Conservation (phyloP, 2,888 invertebrate genomes). For the Eretmocerus hayati region DNA sequence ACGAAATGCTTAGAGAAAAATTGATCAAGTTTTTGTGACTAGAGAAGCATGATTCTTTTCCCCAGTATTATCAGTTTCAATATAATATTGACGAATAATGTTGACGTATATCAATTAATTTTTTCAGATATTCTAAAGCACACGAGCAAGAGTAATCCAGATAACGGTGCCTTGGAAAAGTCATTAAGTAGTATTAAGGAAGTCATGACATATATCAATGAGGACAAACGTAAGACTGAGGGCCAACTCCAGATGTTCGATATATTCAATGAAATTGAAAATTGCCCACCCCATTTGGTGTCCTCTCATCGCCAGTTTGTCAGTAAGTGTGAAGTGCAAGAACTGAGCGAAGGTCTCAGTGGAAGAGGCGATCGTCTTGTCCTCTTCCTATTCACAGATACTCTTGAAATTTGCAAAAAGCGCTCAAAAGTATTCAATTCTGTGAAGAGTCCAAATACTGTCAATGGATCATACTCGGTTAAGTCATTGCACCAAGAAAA, state of each 20-base stretch:
- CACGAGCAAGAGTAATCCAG: conserved; percentile 82
- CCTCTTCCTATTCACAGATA: conserved; percentile 90
- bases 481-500: conserved; percentile 63
- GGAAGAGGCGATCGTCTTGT: conserved; percentile 82
- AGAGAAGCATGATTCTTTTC: no score
- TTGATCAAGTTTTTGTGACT: no score
- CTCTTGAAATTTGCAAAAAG: conserved; percentile 85
- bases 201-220: conserved; percentile 95
- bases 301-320: conserved; percentile 89
- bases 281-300: conserved; percentile 89
- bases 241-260: conserved; percentile 94
- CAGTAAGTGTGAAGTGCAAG: conserved; percentile 80
- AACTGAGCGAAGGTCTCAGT: conserved; percentile 75
- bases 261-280: conserved; percentile 96
- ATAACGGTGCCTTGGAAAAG: conserved; percentile 74
- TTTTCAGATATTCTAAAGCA: conserved; percentile 83
- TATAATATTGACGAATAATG: no score
- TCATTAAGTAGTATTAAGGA: conserved; percentile 84
- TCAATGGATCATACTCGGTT: conserved; percentile 53
- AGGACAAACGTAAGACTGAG: conserved; percentile 94
- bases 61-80: no score
- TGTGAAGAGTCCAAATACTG: conserved; percentile 61
- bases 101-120: neutral
- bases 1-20: no score
- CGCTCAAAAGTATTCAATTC: conserved; percentile 70